Conservation (phyloP, 2,113 vertebrate genomes). For the Coptodon bakossiorum region DNA sequence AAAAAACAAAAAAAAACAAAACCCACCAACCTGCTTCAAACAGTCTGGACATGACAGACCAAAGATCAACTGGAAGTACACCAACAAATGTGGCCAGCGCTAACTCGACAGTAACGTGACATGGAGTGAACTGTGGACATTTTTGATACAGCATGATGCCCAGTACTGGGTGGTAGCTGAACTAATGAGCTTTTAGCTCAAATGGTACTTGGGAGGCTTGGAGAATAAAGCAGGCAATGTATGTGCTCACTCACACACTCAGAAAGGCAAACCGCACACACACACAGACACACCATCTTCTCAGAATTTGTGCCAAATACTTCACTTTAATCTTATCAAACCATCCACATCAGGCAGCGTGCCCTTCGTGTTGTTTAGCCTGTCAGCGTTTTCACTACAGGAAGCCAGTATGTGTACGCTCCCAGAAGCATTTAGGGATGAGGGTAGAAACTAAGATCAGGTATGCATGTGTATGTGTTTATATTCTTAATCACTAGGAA, state of each 20-base stretch:
- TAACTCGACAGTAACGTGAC: neutral
- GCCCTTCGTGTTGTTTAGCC: conserved; percentile 61
- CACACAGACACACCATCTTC: conserved; percentile 15
- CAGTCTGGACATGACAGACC: neutral
- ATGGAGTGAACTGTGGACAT: neutral
- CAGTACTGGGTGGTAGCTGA: conserved; percentile 42
- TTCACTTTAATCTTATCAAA: conserved; percentile 74
- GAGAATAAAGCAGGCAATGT: conserved; percentile 7
- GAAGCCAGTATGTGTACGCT: conserved; percentile 38
- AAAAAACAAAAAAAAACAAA: neutral
- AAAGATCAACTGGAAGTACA: neutral
- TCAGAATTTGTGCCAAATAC: conserved; percentile 62
- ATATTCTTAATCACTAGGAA: conserved; percentile 9
- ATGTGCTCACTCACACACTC: neutral
- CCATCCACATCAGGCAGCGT: conserved; percentile 58
- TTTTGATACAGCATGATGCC: conserved; percentile 24
- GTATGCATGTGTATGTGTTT: conserved; percentile 26
- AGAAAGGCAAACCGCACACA: conserved; percentile 19
- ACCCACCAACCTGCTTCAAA: neutral
- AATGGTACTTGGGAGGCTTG: conserved; percentile 26
- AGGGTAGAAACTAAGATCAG: conserved; percentile 54
- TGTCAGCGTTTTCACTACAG: conserved; percentile 66
- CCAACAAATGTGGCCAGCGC: neutral
- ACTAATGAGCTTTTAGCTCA: conserved; percentile 62
- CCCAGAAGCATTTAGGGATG: conserved; percentile 41